phyloP scores from a whole-genome alignment of 2,113 vertebrate species.

The Thunnus maccoyii region DNA sequence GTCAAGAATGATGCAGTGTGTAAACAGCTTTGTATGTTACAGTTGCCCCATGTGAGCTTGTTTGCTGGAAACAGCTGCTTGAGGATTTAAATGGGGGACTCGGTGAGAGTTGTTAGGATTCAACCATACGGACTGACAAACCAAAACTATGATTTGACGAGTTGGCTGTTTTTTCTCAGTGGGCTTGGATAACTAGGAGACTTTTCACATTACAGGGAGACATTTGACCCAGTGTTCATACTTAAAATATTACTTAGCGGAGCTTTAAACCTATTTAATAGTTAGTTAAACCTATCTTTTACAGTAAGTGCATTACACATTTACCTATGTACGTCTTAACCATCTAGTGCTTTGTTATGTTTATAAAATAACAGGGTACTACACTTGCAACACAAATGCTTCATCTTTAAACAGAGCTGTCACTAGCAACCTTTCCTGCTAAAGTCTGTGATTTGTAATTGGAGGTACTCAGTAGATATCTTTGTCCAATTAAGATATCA shows the following conservation, averaged over 20 bases:
- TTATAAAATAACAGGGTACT: not conserved
- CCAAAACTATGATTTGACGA: slow-evolving; percentile 38
- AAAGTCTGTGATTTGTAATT: too few species aligned
- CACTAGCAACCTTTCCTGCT: too few species aligned
- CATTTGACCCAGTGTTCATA: not conserved
- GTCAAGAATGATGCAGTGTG: slow-evolving; percentile 34
- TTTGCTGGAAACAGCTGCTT: slow-evolving; percentile 47
- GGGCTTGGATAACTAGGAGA: slow-evolving; percentile 11
- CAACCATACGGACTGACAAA: slow-evolving; percentile 46
- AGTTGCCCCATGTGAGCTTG: slow-evolving; percentile 1
- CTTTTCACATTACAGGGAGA: slow-evolving; percentile 16
- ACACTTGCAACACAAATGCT: too few species aligned
- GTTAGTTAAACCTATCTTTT: too few species aligned
- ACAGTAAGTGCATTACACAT: not conserved
- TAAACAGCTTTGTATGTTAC: slow-evolving; percentile 17
- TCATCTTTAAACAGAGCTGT: too few species aligned
- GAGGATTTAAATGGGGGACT: slow-evolving; percentile 24
- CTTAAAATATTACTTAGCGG: not conserved
- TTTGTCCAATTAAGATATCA: too few species aligned
- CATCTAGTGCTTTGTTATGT: not conserved
- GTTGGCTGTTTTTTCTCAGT: slow-evolving; percentile 1
- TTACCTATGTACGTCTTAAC: not conserved
- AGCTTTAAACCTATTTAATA: too few species aligned
- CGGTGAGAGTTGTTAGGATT: slow-evolving; percentile 32
- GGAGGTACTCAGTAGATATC: too few species aligned